Conservation (phyloP, 2,888 invertebrate genomes). For the Phaonia tiefii region DNA sequence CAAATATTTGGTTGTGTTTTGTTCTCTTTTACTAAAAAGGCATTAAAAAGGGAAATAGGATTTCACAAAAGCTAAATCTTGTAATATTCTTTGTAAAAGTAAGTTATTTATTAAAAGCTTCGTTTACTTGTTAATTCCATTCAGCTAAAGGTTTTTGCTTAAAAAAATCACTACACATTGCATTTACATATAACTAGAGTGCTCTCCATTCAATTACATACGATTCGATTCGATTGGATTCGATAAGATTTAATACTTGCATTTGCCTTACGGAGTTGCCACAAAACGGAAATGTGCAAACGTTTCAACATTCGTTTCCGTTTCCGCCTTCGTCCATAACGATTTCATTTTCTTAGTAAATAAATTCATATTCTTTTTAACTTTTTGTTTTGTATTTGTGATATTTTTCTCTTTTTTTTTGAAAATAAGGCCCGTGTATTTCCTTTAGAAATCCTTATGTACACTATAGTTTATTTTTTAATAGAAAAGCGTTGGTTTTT, state of each 20-base stretch:
- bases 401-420: slow-evolving; percentile 51
- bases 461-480: slow-evolving; percentile 32
- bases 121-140: slow-evolving; percentile 11
- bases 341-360: slow-evolving; percentile 39
- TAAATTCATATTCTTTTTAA: slow-evolving; percentile 60
- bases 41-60: slow-evolving; percentile 63
- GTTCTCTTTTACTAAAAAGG: slow-evolving; percentile 59
- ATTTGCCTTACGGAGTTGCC: not conserved
- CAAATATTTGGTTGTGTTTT: slow-evolving; percentile 47
- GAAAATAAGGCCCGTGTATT: slow-evolving; percentile 79
- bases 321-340: not conserved
- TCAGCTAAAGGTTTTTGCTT: slow-evolving; percentile 56
- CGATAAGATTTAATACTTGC: too few relatives aligned
- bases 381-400: slow-evolving; percentile 43
- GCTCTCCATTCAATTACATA: not conserved
- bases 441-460: slow-evolving; percentile 38
- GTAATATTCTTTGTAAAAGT: slow-evolving; percentile 28
- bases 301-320: not conserved
- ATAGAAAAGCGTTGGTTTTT: slow-evolving; percentile 36
- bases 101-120: slow-evolving; percentile 47
- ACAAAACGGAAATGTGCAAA: not conserved
- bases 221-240: not conserved
- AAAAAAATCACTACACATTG: not conserved
- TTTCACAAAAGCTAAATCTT: slow-evolving; percentile 36
- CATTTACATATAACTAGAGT: not conserved